Evolutionary conservation across 1,140 invertebrate species (phyloP).

Genomic region (Camponotus pennsylvanicus): DNA sequence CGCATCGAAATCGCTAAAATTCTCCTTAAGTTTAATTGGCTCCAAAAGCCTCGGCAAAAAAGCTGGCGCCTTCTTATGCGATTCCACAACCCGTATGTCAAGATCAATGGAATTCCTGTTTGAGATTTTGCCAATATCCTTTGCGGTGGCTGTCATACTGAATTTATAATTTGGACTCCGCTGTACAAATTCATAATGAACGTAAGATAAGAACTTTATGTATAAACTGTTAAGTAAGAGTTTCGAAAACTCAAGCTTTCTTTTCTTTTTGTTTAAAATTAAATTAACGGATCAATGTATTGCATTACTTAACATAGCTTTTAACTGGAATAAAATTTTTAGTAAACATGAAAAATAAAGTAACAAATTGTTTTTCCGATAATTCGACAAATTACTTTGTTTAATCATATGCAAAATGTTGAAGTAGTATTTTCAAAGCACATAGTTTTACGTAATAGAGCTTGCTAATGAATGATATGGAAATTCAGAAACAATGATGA

Average conservation of each 20-base stretch:
- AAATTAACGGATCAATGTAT: background rate
- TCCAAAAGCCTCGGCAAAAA: slow-evolving; percentile 88
- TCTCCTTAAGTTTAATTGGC: slow-evolving; percentile 91
- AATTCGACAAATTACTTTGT: background rate
- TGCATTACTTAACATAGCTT: background rate
- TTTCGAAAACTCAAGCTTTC: background rate
- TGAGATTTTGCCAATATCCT: slow-evolving; percentile 90
- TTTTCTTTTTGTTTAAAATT: background rate
- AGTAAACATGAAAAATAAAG: background rate
- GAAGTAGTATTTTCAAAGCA: background rate
- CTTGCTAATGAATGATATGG: background rate
- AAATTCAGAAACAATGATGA: slow-evolving; percentile 13
- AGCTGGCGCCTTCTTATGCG: slow-evolving; percentile 94
- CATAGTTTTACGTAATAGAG: background rate
- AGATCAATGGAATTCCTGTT: slow-evolving; percentile 89
- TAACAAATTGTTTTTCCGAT: background rate
- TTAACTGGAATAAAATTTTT: background rate
- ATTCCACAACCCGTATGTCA: slow-evolving; percentile 94
- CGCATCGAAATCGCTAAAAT: slow-evolving; percentile 89
- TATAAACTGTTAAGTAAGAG: slow-evolving; percentile 2
- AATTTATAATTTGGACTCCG: slow-evolving; percentile 90
- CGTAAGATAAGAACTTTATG: background rate
- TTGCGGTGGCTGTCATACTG: slow-evolving; percentile 91
- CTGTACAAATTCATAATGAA: slow-evolving; percentile 82
- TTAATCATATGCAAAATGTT: background rate